Base-by-base conservation (phyloP, 2,797 vertebrate genomes). In the Melanitta fusca region DNA sequence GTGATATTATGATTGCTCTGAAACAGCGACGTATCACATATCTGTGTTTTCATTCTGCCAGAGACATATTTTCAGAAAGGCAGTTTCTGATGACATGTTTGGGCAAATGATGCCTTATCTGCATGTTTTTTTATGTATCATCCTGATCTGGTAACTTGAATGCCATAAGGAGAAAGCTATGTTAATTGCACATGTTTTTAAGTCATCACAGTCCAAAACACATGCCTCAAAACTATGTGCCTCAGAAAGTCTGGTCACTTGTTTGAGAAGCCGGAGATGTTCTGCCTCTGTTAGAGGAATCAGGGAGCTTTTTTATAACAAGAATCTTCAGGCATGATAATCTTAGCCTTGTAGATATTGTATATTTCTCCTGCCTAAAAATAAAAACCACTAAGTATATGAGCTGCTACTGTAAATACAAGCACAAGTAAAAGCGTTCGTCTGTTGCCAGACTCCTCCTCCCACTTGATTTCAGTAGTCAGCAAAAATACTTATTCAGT, bases 161-260 rank as follows among this genome's bases (percentile, higher is more conserved):
- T 91, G 71, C 77, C 85, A 73, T 87, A 93, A 95, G 22, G 80
- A 95, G 80, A 94, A 86, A 95, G 84, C 47, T 93, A 80, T 93
- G 85, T 94, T 95, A 91, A 93, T 85, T 90, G 70, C 32, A 30
- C 24, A 4, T 51, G 43, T n/a, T 73, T 73, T 53, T 57, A 89
- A 92, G 36, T 25, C 64, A 81, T 54, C 1, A 1, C 11, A 72
- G 70, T 77, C 78, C 80, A 62, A 90, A 89, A 72, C 9, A 11
- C 47, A 10, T 28, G 85, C 65, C 41, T 79, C 60, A 62, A 21
- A 69, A 75, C 77, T 34, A 24, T 18, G 17, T 56, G 58, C 43
- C 51, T 58, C 41, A 32, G n/a, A 16, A 36, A 78, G 16, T 30
- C 88, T 92, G 62, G 75, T 10, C 34, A 27, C 28, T 3, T 36